Evolutionary conservation across 1,140 invertebrate species (phyloP).

Genomic region (Solenopsis invicta): DNA sequence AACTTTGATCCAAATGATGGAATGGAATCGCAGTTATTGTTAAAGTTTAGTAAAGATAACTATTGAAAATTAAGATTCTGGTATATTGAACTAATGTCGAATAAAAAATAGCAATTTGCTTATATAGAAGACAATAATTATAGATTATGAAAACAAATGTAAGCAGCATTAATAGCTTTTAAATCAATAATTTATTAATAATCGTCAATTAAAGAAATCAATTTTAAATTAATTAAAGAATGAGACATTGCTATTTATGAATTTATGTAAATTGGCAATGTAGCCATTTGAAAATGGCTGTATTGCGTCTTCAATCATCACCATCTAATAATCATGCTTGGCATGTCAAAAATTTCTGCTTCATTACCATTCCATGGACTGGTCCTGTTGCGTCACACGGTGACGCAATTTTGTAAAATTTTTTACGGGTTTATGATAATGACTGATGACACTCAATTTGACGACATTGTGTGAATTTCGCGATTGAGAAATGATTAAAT

Average conservation of each 20-base stretch:
- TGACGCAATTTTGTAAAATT: slow-evolving; percentile 58
- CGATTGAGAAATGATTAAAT: slow-evolving; percentile 11
- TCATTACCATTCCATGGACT: slow-evolving; percentile 44
- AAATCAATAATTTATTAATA: not conserved
- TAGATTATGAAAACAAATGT: not conserved
- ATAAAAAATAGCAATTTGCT: not conserved
- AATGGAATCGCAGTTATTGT: not conserved
- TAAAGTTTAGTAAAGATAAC: not conserved
- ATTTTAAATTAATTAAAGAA: slow-evolving; percentile 50
- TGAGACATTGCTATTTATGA: slow-evolving; percentile 49
- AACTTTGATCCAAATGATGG: not conserved
- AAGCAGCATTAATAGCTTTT: not conserved
- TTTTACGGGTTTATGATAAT: slow-evolving; percentile 54
- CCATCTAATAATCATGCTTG: slow-evolving; percentile 50
- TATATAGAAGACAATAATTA: not conserved
- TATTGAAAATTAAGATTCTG: not conserved
- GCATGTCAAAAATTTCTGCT: slow-evolving; percentile 62
- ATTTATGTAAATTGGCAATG: slow-evolving; percentile 41
- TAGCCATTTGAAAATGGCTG: slow-evolving; percentile 36
- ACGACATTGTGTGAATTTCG: slow-evolving; percentile 50
- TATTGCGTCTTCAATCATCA: slow-evolving; percentile 53
- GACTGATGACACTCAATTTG: slow-evolving; percentile 50
- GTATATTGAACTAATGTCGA: not conserved
- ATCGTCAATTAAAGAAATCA: not conserved
- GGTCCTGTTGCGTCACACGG: slow-evolving; percentile 47